A percentile compares a stretch with the other conserved stretches of the same genome.
Conservation (phyloP, 2,113 vertebrate species). For the Ancistrus triradiatus region DNA sequence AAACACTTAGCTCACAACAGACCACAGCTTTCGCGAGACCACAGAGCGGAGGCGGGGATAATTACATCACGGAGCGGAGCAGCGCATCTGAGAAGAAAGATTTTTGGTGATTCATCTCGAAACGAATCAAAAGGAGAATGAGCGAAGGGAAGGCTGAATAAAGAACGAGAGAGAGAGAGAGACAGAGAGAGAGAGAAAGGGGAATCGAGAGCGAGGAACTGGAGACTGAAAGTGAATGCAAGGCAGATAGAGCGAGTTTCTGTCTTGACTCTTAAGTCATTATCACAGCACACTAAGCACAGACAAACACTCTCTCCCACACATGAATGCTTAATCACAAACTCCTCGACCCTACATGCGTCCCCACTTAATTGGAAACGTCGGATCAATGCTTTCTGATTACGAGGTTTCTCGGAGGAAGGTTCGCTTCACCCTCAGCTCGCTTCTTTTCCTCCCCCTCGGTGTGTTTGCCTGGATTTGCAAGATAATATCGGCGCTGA, state of each 20-base stretch:
- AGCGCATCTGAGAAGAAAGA: slow-evolving; percentile 8
- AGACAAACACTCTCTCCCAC: slow-evolving; percentile 42
- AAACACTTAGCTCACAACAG: slow-evolving; percentile 29
- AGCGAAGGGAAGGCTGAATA: not conserved
- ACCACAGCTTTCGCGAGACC: slow-evolving; percentile 15
- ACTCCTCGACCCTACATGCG: slow-evolving; percentile 36
- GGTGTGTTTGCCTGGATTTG: not conserved
- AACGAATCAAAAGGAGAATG: slow-evolving; percentile 24
- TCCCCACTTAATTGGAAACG: slow-evolving; percentile 51
- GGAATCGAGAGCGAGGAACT: slow-evolving; percentile 12
- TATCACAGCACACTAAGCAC: slow-evolving; percentile 47
- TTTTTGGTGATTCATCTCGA: slow-evolving; percentile 27
- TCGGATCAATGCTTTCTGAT: slow-evolving; percentile 49
- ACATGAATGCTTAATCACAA: slow-evolving; percentile 35
- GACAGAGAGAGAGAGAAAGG: not conserved
- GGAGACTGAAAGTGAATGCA: not conserved
- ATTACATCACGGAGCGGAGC: slow-evolving; percentile 20
- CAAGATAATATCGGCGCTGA: not conserved
- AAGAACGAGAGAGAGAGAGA: not conserved
- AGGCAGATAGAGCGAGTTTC: slow-evolving; percentile 1
- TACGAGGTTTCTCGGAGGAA: slow-evolving; percentile 42
- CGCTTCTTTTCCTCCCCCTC: slow-evolving; percentile 3
- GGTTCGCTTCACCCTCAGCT: slow-evolving; percentile 44
- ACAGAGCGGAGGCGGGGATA: slow-evolving; percentile 11
- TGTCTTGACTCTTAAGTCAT: slow-evolving; percentile 46